These are phyloP conservation scores for Pachyramphus minor DNA, from an alignment of 2,113 vertebrate species.

Conservation along the genomic window DNA sequence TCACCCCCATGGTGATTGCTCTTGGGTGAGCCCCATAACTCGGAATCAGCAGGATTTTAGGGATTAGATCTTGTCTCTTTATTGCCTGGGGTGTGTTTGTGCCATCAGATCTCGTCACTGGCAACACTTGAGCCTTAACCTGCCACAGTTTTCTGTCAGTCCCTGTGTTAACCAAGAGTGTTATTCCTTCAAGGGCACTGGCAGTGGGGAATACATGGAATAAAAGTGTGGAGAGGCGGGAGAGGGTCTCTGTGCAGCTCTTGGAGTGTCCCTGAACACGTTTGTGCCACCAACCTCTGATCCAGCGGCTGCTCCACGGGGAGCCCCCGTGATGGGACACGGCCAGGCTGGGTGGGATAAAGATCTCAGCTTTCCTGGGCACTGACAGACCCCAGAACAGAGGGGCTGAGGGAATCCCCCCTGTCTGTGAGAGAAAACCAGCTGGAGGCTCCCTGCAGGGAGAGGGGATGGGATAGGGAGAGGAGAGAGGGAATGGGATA, in stretches of 20 bases:
- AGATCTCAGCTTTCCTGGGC: neutral
- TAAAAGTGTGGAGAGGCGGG: neutral
- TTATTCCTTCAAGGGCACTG: neutral
- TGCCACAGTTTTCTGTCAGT: accelerated
- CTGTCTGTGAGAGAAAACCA: neutral
- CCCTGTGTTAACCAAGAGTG: neutral
- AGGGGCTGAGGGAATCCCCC: neutral
- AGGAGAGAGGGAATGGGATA: too few relatives aligned
- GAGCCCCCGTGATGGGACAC: too few relatives aligned
- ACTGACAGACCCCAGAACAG: neutral
- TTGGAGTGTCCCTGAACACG: neutral
- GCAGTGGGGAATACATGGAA: neutral
- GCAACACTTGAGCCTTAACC: neutral
- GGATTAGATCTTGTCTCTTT: neutral
- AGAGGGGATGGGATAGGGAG: neutral
- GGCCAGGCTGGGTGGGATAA: neutral
- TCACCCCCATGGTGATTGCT: neutral
- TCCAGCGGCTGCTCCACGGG: neutral
- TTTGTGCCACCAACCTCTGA: accelerated
- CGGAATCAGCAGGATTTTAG: neutral
- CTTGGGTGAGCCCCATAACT: neutral
- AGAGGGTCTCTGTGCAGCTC: neutral
- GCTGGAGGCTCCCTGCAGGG: neutral
- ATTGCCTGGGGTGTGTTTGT: neutral
- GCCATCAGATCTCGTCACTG: neutral